phyloP scores from a whole-genome alignment of 2,888 invertebrate species.

The Abrostola tripartita region DNA sequence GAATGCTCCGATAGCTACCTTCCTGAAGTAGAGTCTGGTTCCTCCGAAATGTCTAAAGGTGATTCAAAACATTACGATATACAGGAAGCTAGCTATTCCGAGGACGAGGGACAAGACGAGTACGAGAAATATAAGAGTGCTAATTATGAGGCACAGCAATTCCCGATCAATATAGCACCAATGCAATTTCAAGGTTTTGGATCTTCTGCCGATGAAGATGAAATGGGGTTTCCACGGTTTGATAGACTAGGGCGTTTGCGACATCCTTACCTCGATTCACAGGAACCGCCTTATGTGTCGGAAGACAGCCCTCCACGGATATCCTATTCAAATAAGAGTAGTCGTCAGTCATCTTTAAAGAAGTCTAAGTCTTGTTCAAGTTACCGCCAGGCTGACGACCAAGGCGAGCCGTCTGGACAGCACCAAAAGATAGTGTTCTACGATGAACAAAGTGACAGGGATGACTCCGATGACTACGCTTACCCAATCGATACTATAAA shows the following conservation, averaged over 20 bases:
- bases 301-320: constrained; percentile 84
- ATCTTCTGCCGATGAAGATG: constrained; percentile 90
- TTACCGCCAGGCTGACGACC: constrained; percentile 79
- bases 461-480: constrained; percentile 85
- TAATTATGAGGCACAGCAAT: constrained; percentile 80
- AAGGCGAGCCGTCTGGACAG: constrained; percentile 77
- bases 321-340: constrained; percentile 83
- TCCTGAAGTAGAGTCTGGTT: constrained; percentile 90
- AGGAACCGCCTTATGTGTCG: constrained; percentile 82
- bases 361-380: constrained; percentile 74
- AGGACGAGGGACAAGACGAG: constrained; percentile 87
- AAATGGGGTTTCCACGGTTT: constrained; percentile 90
- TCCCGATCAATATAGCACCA: constrained; percentile 82
- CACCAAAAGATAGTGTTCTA: constrained; percentile 76
- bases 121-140: constrained; percentile 81
- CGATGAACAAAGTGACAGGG: constrained; percentile 82
- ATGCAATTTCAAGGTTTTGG: constrained; percentile 89
- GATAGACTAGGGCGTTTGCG: constrained; percentile 88
- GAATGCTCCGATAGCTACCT: constrained; percentile 91
- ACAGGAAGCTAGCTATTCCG: constrained; percentile 85
- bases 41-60: constrained; percentile 89
- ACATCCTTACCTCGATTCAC: constrained; percentile 85
- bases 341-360: constrained; percentile 85
- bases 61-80: constrained; percentile 81
- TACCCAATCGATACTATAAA: constrained; percentile 86